phyloP scores from a whole-genome alignment of 2,888 invertebrate genomes.

The Conomelus anceps region DNA sequence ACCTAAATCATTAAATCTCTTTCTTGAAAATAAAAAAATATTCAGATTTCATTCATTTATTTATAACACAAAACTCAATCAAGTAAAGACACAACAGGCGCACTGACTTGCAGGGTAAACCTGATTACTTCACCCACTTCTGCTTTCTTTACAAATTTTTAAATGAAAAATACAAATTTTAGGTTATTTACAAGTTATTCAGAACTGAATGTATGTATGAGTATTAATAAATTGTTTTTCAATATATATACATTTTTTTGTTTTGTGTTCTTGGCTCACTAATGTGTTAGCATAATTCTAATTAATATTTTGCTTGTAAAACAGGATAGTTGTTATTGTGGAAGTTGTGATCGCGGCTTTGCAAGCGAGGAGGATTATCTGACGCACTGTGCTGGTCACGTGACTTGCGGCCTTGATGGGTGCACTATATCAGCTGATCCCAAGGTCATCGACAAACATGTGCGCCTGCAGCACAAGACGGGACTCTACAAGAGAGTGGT shows the following conservation, averaged over 20 bases:
- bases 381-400: conserved; percentile 66
- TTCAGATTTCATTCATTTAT: too few relatives aligned
- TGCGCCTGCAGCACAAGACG: conserved; percentile 74
- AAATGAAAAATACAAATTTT: too few relatives aligned
- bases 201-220: background rate
- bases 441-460: conserved; percentile 71
- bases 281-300: background rate
- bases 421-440: conserved; percentile 74
- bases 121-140: too few relatives aligned
- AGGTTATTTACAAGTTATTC: background rate
- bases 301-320: background rate
- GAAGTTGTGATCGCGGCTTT: conserved; percentile 76
- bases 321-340: conserved; percentile 52
- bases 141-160: too few relatives aligned
- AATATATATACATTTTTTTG: too few relatives aligned
- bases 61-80: too few relatives aligned
- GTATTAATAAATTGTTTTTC: background rate
- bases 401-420: conserved; percentile 70
- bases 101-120: too few relatives aligned
- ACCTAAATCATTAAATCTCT: too few relatives aligned
- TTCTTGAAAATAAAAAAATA: too few relatives aligned
- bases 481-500: conserved; percentile 74
- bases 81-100: too few relatives aligned
- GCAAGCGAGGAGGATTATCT: conserved; percentile 51
- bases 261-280: too few relatives aligned